Conservation (phyloP, 2,888 invertebrate species). For the Drosophila mercatorum region DNA sequence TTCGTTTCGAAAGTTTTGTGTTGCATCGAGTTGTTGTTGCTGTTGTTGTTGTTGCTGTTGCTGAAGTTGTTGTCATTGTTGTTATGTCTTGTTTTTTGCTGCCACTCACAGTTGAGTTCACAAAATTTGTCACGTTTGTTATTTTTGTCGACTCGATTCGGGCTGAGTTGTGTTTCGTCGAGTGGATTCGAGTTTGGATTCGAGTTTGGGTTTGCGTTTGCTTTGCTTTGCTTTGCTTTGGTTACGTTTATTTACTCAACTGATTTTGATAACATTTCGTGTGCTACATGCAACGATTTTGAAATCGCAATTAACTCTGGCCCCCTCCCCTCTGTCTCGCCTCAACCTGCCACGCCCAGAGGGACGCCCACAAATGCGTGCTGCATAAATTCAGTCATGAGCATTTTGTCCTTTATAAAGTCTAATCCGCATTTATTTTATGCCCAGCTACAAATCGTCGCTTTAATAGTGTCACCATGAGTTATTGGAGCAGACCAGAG, state of each 20-base stretch:
- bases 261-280: constrained; percentile 84
- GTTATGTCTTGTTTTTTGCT: constrained; percentile 13
- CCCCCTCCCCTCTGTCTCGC: neutral
- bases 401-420: constrained; percentile 85
- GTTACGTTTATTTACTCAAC: constrained; percentile 82
- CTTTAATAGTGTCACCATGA: constrained; percentile 85
- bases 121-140: constrained; percentile 83
- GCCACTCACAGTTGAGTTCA: constrained; percentile 77
- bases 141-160: constrained; percentile 58
- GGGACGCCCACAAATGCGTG: constrained; percentile 22
- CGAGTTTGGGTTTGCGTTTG: neutral
- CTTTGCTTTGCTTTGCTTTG: constrained; percentile 35
- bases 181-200: constrained; percentile 27
- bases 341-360: constrained; percentile 42
- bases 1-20: constrained; percentile 61
- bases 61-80: constrained; percentile 55
- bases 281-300: constrained; percentile 77
- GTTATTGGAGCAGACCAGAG: constrained; percentile 78
- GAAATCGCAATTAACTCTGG: constrained; percentile 70
- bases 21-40: constrained; percentile 64
- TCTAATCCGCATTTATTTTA: constrained; percentile 85
- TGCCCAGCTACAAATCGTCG: constrained; percentile 85
- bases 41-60: constrained; percentile 34
- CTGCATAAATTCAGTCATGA: constrained; percentile 83
- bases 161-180: constrained; percentile 24